Evolutionary conservation across 1,140 invertebrate species (phyloP).

Genomic region (Himalopsyche phryganea): DNA sequence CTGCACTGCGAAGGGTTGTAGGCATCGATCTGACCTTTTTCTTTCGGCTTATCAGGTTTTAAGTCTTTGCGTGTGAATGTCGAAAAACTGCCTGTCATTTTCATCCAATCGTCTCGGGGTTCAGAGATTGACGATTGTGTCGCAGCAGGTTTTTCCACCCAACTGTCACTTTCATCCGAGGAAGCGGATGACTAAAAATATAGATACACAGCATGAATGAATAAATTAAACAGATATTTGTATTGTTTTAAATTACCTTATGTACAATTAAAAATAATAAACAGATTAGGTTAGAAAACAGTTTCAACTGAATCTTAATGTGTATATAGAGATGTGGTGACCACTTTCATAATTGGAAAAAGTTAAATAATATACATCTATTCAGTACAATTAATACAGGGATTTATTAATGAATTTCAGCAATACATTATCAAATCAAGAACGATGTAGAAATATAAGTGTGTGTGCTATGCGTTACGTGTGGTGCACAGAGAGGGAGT

Average conservation of each 20-base stretch:
- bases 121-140: background rate
- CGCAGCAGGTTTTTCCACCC: slow-evolving; percentile 51
- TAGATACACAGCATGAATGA: background rate
- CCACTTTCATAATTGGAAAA: no score
- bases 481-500: no score
- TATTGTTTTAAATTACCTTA: background rate
- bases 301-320: no score
- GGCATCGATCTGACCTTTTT: slow-evolving; percentile 55
- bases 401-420: no score
- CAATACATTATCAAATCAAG: no score
- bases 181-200: slow-evolving; percentile 26
- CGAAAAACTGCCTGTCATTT: slow-evolving; percentile 47
- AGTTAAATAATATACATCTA: no score
- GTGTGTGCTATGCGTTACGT: no score
- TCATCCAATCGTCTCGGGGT: slow-evolving; percentile 57
- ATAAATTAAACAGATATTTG: background rate
- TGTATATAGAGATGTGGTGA: no score
- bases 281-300: no score
- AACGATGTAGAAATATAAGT: no score
- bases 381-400: no score
- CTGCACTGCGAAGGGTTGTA: slow-evolving; percentile 69
- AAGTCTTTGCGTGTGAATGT: slow-evolving; percentile 48
- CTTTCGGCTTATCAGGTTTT: slow-evolving; percentile 47
- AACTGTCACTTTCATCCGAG: slow-evolving; percentile 44
- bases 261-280: no score